Base-by-base conservation (phyloP, 2,888 invertebrate species). In the Prenolepis imparis region DNA sequence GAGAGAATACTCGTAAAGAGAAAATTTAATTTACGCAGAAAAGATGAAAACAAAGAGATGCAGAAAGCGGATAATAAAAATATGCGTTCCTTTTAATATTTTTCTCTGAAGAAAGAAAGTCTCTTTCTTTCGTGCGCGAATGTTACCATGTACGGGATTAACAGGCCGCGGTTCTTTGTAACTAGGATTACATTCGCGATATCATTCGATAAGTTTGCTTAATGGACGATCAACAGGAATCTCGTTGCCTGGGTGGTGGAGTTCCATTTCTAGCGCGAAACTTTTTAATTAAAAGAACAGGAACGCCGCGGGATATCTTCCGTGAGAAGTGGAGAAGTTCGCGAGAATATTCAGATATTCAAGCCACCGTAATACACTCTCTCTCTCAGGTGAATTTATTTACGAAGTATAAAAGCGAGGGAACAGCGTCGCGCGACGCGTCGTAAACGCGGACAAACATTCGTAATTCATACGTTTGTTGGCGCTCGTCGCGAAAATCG, bases 251-350 rank as follows among this genome's bases (percentile, higher is more conserved):
- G 41, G 28, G 3, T 28, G 28, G 28, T 44, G 57, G 72, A 82
- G 70, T 67, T 73, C 67, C 67, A 48, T 66, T 61, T 82, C 73
- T 32, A 55, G 55, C 55, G 55, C 72, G 82, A 82, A 84, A 84
- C 82, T 84, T 84, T 82, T 73, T 84, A 84, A 84, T 84, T 84
- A 84, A 84, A 84, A 83, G 73, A 82, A 82, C 59, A 59, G 55
- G 39, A 81, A 83, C 59, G 81, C 74, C 52, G 63, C 59, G 83
- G 44, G 52, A 70, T 48, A 68, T 61, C 61, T 66, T 59, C 21
- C 63, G 70, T 41, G 67, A 52, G 39, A 77, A 67, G 57, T 28
- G 32, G 81, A 80, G 55, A 67, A 68, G 80, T 80, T 68, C 1
- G 48, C 12, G 28, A 59, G 32, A 80, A 80, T 83, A 83, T 68